Evolutionary conservation across 2,888 invertebrate genomes (phyloP).

Genomic region (Biston betularia): DNA sequence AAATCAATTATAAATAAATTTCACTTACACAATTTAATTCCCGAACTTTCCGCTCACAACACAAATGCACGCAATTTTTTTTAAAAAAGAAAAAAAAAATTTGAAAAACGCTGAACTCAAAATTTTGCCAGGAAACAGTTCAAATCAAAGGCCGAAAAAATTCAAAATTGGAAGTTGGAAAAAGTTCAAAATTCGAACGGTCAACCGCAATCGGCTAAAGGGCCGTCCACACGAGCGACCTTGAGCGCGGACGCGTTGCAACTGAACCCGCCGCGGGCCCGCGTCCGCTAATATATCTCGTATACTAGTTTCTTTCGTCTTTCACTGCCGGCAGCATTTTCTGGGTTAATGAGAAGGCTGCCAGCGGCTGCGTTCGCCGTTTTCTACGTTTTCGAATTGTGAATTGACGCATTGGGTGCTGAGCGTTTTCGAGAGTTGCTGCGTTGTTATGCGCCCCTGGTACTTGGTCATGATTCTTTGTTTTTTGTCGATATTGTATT

Average conservation of each 20-base stretch:
- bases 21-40: conserved; percentile 62
- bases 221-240: conserved; percentile 55
- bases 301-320: conserved; percentile 84
- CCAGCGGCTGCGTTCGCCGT: conserved; percentile 66
- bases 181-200: conserved; percentile 52
- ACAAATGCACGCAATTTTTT: conserved; percentile 54
- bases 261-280: conserved; percentile 60
- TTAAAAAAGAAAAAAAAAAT: conserved; percentile 2
- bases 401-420: conserved; percentile 70
- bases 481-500: conserved; percentile 30
- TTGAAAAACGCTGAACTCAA: neutral
- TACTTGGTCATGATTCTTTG: conserved; percentile 45
- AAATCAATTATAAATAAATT: conserved; percentile 34
- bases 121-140: conserved; percentile 4
- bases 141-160: conserved; percentile 3
- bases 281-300: conserved; percentile 78
- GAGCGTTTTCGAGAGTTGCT: conserved; percentile 59
- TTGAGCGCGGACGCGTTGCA: conserved; percentile 57
- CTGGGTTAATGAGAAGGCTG: conserved; percentile 83
- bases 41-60: conserved; percentile 60
- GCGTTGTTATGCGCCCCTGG: conserved; percentile 70
- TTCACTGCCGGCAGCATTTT: conserved; percentile 81
- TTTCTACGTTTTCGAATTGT: conserved; percentile 83
- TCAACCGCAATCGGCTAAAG: conserved; percentile 45
- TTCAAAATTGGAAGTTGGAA: conserved; percentile 33